These are phyloP conservation scores for Equus przewalskii DNA, from an alignment of 2,113 vertebrate species.

Conservation along the genomic window DNA sequence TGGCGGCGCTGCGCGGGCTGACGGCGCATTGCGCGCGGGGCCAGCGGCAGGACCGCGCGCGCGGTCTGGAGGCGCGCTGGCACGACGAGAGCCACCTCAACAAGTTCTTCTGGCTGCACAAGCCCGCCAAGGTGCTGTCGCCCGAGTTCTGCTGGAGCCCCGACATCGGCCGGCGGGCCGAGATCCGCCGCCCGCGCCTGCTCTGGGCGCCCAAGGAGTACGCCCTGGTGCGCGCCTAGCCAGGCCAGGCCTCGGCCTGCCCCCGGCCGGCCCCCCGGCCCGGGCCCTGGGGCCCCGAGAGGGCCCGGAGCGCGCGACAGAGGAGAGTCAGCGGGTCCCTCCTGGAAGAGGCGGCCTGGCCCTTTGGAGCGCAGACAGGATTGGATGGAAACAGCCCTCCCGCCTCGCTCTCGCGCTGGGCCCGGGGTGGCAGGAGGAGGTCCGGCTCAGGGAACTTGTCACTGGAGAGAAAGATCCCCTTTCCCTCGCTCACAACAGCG, in stretches of 20 bases:
- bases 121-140: slow-evolving; percentile 90
- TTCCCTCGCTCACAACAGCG: background rate
- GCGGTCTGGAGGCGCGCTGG: slow-evolving; percentile 89
- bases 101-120: slow-evolving; percentile 88
- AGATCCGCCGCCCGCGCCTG: slow-evolving; percentile 70
- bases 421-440: background rate
- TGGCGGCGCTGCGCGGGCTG: slow-evolving; percentile 83
- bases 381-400: rapidly evolving
- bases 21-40: slow-evolving; percentile 82
- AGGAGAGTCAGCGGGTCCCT: too few relatives aligned
- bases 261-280: too few relatives aligned
- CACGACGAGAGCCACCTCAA: slow-evolving; percentile 93
- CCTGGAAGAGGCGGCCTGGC: background rate
- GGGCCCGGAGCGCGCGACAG: rapidly evolving
- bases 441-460: background rate
- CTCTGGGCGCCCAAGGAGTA: slow-evolving; percentile 80
- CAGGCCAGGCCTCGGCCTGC: rapidly evolving
- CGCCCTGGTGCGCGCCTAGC: background rate
- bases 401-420: too few relatives aligned
- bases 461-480: background rate
- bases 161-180: background rate
- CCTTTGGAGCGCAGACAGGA: background rate
- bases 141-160: slow-evolving; percentile 91
- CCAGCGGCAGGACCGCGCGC: slow-evolving; percentile 86
- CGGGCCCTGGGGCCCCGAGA: too few relatives aligned